phyloP scores from a whole-genome alignment of 2,113 vertebrate genomes.

The Lamprologus speciosus region DNA sequence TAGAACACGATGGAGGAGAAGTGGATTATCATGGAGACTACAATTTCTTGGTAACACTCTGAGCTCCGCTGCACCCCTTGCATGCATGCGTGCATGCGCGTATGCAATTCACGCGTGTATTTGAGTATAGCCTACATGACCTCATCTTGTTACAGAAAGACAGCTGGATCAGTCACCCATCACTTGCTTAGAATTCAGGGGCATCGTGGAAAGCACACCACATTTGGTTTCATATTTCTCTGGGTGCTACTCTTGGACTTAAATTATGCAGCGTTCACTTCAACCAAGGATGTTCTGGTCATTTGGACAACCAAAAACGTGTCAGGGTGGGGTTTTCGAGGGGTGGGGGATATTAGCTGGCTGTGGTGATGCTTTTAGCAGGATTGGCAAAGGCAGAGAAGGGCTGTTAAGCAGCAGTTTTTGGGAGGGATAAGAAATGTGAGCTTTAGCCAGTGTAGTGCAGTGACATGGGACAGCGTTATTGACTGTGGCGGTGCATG shows the following conservation, averaged over 20 bases:
- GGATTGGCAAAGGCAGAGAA: constrained; percentile 42
- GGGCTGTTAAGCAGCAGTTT: constrained; percentile 57
- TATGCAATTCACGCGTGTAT: constrained; percentile 33
- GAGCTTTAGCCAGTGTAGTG: constrained; percentile 67
- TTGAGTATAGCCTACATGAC: constrained; percentile 41
- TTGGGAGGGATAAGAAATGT: constrained; percentile 56
- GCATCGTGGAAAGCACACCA: constrained; percentile 19
- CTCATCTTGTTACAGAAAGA: constrained; percentile 53
- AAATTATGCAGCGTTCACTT: constrained; percentile 55
- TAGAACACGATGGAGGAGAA: constrained; percentile 60
- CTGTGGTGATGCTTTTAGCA: constrained; percentile 38
- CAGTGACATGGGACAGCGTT: constrained; percentile 63
- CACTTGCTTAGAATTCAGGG: constrained; percentile 50
- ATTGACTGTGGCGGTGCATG: constrained; percentile 61
- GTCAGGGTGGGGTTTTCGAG: constrained; percentile 12
- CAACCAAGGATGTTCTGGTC: constrained; percentile 65
- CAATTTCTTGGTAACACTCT: constrained; percentile 56
- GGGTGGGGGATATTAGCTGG: not conserved
- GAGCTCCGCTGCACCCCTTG: constrained; percentile 38
- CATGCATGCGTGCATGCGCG: constrained; percentile 13
- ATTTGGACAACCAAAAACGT: constrained; percentile 59
- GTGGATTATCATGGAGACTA: constrained; percentile 63
- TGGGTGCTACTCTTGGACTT: constrained; percentile 28
- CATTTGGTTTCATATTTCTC: constrained; percentile 47
- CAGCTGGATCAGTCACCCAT: constrained; percentile 60